Conservation (phyloP, 2,113 vertebrate species). For the Hippopotamus amphibius region DNA sequence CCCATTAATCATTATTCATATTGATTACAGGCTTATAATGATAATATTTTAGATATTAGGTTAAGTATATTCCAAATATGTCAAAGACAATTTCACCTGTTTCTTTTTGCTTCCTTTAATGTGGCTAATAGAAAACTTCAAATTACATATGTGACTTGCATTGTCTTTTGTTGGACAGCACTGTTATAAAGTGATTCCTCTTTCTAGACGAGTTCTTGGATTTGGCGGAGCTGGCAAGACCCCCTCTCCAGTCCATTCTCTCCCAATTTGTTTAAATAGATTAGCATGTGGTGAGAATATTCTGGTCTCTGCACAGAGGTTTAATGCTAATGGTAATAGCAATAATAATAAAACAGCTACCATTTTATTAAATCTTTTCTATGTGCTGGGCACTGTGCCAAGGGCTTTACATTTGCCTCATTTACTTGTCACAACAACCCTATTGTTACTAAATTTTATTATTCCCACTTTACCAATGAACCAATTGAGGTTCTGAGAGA, state of each 20-base stretch:
- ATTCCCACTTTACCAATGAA: conserved; percentile 46
- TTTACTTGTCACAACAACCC: conserved; percentile 66
- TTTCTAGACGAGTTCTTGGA: neutral
- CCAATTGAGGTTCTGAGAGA: conserved; percentile 33
- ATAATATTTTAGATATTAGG: neutral
- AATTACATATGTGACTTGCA: neutral
- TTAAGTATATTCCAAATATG: conserved; percentile 16
- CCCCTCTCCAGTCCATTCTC: neutral
- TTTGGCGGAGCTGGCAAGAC: neutral
- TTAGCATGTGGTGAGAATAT: conserved; percentile 22
- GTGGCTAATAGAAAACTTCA: neutral
- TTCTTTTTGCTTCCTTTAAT: conserved; percentile 19
- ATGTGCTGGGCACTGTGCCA: neutral
- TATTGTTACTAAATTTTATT: conserved; percentile 39
- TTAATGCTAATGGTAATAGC: conserved; percentile 29
- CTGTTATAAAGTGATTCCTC: neutral
- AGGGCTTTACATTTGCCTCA: conserved; percentile 43
- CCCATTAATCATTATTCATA: neutral
- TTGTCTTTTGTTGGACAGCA: neutral
- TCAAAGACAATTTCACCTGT: neutral
- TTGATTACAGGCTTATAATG: neutral
- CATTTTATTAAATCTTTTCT: conserved; percentile 48
- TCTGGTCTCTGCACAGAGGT: neutral
- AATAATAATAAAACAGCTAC: conserved; percentile 35
- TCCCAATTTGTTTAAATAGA: conserved; percentile 60